A percentile compares a stretch with the other conserved stretches of the same genome.
These are phyloP conservation scores for Polietes domitor DNA, from an alignment of 2,888 invertebrate species.

Conservation along the genomic window DNA sequence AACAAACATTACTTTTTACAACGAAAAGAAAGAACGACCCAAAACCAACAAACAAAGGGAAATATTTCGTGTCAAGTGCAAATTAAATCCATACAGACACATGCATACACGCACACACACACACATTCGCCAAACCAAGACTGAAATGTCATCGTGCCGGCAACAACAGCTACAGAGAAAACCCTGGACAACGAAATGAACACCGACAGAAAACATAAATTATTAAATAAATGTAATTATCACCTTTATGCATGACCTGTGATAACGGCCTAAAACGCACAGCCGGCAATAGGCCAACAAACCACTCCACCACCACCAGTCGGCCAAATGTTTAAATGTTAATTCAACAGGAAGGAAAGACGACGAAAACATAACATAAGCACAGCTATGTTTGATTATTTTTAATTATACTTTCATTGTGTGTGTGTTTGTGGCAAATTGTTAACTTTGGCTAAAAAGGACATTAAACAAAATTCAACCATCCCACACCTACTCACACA, in stretches of 20 bases:
- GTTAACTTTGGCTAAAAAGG: slow-evolving; percentile 24
- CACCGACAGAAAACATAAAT: slow-evolving; percentile 70
- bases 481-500: background rate
- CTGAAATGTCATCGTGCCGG: slow-evolving; percentile 43
- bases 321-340: slow-evolving; percentile 16
- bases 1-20: slow-evolving; percentile 37
- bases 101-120: slow-evolving; percentile 44
- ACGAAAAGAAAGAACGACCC: background rate
- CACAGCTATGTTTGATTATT: slow-evolving; percentile 33
- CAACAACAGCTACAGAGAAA: background rate
- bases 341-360: slow-evolving; percentile 5
- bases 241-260: slow-evolving; percentile 73
- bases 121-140: slow-evolving; percentile 12
- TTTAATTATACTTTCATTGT: slow-evolving; percentile 51
- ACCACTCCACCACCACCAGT: background rate
- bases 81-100: slow-evolving; percentile 72
- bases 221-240: slow-evolving; percentile 79
- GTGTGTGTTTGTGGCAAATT: slow-evolving; percentile 25
- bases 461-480: slow-evolving; percentile 16
- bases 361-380: background rate
- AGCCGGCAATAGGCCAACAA: background rate
- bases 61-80: slow-evolving; percentile 73
- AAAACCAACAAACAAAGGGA: slow-evolving; percentile 14
- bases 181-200: slow-evolving; percentile 21
- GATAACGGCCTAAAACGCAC: slow-evolving; percentile 33